Conservation (phyloP, 30 jellyfish, hydroid and myxozoan genomes). For the Chironex yamaguchii region DNA sequence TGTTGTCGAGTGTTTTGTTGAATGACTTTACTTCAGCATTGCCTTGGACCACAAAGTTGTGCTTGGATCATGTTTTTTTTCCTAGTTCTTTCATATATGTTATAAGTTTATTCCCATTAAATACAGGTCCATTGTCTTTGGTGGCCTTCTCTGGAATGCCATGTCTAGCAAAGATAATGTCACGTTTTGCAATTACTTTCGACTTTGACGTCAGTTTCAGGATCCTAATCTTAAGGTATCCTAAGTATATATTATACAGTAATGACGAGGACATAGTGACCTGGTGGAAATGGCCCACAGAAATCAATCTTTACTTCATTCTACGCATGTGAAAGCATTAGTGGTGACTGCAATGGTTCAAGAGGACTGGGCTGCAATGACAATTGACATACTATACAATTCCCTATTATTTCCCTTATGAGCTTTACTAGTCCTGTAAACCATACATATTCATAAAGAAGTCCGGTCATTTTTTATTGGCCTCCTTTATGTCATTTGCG, state of each 20-base stretch:
- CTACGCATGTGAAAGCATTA: conserved; percentile 8
- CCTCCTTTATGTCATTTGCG: not conserved
- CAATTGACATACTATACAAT: conserved; percentile 14
- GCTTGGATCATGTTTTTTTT: too few relatives aligned
- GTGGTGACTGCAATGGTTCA: conserved; percentile 3
- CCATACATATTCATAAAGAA: conserved; percentile 1
- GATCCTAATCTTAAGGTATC: conserved; percentile 6
- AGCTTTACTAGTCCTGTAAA: conserved; percentile 7
- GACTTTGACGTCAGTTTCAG: not conserved
- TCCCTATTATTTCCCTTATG: not conserved
- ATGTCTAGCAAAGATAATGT: conserved; percentile 15
- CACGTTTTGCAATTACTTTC: conserved; percentile 15
- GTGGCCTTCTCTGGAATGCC: conserved; percentile 16
- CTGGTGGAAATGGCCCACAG: conserved; percentile 14
- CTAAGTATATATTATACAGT: not conserved
- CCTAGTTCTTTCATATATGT: not conserved
- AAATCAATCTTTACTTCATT: conserved; percentile 5
- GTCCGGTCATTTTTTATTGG: not conserved
- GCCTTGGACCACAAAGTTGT: too few relatives aligned
- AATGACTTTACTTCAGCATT: conserved; percentile 10
- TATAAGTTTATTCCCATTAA: not conserved
- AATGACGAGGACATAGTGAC: not conserved
- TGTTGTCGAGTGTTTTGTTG: conserved; percentile 6
- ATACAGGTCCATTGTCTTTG: conserved; percentile 5
- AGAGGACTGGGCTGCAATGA: conserved; percentile 6